Percentiles rank a stretch among this genome's conserved stretches.
Conservation (phyloP, 2,888 invertebrate genomes). For the Clusia tigrina region DNA sequence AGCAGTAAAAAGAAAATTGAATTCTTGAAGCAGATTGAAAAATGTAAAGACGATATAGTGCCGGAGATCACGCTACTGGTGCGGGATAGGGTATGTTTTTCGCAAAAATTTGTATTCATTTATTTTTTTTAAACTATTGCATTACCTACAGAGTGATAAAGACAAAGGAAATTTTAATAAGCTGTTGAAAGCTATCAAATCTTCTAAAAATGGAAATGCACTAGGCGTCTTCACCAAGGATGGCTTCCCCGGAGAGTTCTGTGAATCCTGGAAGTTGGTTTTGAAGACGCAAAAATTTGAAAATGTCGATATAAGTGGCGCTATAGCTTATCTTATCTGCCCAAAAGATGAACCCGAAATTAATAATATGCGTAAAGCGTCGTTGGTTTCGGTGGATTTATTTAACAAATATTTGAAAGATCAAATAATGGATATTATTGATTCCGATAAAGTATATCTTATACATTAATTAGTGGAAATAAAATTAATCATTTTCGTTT, state of each 20-base stretch:
- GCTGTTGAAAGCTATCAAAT: constrained; percentile 81
- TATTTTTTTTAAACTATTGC: constrained; percentile 17
- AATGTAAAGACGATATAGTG: constrained; percentile 82
- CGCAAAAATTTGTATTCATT: neutral
- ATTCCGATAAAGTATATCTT: constrained; percentile 83
- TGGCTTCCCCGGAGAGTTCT: constrained; percentile 91
- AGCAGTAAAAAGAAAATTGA: constrained; percentile 99
- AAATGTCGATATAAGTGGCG: constrained; percentile 84
- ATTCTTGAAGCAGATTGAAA: constrained; percentile 89
- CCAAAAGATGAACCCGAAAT: constrained; percentile 95
- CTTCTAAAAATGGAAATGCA: constrained; percentile 86
- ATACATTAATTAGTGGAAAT: too few relatives aligned
- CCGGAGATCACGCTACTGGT: constrained; percentile 86
- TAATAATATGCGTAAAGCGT: constrained; percentile 89
- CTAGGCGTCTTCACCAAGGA: constrained; percentile 93
- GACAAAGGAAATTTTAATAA: constrained; percentile 89
- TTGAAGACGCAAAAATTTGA: constrained; percentile 83
- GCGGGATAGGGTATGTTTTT: constrained; percentile 82
- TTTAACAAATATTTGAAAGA: constrained; percentile 96
- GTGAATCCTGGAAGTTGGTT: constrained; percentile 86
- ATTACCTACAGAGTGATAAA: constrained; percentile 77
- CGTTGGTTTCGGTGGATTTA: constrained; percentile 90
- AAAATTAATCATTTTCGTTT: constrained; percentile 10
- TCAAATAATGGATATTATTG: constrained; percentile 98
- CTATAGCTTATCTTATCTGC: constrained; percentile 87